Conservation (phyloP, 2,113 vertebrate genomes). For the Lipotes vexillifer region DNA sequence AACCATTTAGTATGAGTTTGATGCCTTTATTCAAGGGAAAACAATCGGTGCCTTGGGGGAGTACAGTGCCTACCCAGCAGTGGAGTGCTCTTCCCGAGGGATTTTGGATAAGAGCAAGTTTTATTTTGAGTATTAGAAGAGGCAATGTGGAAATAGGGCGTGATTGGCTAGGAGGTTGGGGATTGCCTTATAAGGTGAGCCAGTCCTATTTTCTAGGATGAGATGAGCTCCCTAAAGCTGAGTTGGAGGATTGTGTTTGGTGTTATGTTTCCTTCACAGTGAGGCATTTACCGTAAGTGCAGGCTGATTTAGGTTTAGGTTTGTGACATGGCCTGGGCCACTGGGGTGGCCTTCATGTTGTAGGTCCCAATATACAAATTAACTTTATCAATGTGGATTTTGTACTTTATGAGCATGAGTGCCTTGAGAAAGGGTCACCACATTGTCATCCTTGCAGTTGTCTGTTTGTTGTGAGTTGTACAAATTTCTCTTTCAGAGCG, state of each 20-base stretch:
- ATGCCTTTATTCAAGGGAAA: not conserved
- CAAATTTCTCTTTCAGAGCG: not conserved
- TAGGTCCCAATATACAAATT: not conserved
- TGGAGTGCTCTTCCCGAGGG: not conserved
- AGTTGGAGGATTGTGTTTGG: not conserved
- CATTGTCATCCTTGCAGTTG: not conserved
- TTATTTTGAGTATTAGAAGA: not conserved
- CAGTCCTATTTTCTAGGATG: not conserved
- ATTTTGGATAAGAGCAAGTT: fast-evolving
- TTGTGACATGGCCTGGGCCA: not conserved
- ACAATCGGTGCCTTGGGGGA: not conserved
- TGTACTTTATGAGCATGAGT: not conserved
- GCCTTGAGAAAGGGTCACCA: not conserved
- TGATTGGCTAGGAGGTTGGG: not conserved
- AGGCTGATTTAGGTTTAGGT: not conserved
- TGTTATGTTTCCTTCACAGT: not conserved
- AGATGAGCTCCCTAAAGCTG: not conserved
- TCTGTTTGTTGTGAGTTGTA: not conserved
- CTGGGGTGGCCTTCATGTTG: not conserved
- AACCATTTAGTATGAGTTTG: not conserved
- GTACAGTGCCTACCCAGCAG: not conserved
- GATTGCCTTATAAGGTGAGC: not conserved
- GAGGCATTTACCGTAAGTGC: not conserved
- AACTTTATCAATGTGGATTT: not conserved
- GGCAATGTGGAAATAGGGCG: not conserved